Base-by-base conservation (phyloP, 2,797 vertebrate genomes). In the Enteromius mattozi region DNA sequence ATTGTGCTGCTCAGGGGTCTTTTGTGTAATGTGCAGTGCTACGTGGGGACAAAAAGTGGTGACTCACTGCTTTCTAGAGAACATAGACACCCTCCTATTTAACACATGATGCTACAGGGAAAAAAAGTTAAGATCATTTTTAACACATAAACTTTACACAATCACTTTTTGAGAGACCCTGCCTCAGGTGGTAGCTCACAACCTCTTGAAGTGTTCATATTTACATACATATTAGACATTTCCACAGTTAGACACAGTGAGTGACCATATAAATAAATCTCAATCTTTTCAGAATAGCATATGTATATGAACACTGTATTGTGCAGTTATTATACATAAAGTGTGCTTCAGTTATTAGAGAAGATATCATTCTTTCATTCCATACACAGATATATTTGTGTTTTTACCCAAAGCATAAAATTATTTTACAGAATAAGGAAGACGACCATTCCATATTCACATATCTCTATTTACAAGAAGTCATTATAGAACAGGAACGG, bases 381-480 rank as follows among this genome's bases (percentile, higher is more conserved):
- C 33, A 76, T 71, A 81, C 8, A 47, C 66, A 59, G 27, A 40
- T 54, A 42, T 10, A 14, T 63, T 33, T 80, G 66, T 68, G 8
- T 21, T 79, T 85, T 68, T 40, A 30, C 1, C n/a, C 49, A 27
- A 77, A 76, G 56, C 40, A 35, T 19, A 19, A 7, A 45, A 69
- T 56, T 63, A 66, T 35, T 84, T 56, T 30, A 17, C 37, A 35
- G 27, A 78, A 70, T 17, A 83, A 56, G 30, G 16, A 30, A 5
- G 24, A 21, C 14, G 65, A 74, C 45, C 65, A 65, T 72, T 42
- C 16, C 17, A 68, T 71, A 83, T 77, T 78, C 16, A 74, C 30
- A 45, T 19, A 61, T 81, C 19, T 84, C 40, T 37, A 83, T 86
- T 69, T 83, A 87, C 87, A 88, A 59, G 83, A 68, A 70, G 65